phyloP scores from a whole-genome alignment of 2,888 invertebrate genomes.

The Dioctria rufipes region DNA sequence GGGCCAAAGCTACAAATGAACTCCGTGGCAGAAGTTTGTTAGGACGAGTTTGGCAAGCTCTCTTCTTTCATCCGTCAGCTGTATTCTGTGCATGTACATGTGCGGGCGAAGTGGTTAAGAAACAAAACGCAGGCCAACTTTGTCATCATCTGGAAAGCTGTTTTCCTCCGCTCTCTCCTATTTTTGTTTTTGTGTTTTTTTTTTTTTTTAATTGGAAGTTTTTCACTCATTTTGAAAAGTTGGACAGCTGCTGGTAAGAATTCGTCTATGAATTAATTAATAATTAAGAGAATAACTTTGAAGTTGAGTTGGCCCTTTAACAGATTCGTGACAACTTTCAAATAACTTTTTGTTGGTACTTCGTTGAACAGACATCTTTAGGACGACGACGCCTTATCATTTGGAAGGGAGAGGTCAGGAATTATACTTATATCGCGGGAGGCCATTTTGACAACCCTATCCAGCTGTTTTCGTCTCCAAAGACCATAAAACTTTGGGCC shows the following conservation, averaged over 20 bases:
- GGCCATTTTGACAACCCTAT: background rate
- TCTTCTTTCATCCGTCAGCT: conserved; percentile 4
- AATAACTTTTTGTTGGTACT: background rate
- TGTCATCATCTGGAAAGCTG: conserved; percentile 36
- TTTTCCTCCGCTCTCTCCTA: background rate
- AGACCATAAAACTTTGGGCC: background rate
- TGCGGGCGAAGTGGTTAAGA: conserved; percentile 21
- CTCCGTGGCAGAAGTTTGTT: conserved; percentile 37
- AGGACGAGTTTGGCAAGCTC: conserved; percentile 20
- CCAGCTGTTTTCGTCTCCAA: background rate
- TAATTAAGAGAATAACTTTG: conserved; percentile 36
- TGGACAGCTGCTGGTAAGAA: conserved; percentile 24
- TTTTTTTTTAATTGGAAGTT: conserved; percentile 45
- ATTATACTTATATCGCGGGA: background rate
- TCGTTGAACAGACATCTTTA: background rate
- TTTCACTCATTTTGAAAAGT: conserved; percentile 30
- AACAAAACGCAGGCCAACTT: conserved; percentile 41
- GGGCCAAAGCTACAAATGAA: conserved; percentile 36
- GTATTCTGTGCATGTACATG: conserved; percentile 12
- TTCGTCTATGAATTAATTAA: conserved; percentile 24
- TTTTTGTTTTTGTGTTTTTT: background rate
- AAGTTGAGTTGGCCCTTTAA: conserved; percentile 11
- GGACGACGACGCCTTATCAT: background rate
- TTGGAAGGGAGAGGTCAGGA: too few relatives aligned
- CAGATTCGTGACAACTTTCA: conserved; percentile 14